A percentile compares a stretch with the other conserved stretches of the same genome.
These are phyloP conservation scores for Stictonetta naevosa DNA, from an alignment of 2,113 vertebrate genomes.

Conservation along the genomic window DNA sequence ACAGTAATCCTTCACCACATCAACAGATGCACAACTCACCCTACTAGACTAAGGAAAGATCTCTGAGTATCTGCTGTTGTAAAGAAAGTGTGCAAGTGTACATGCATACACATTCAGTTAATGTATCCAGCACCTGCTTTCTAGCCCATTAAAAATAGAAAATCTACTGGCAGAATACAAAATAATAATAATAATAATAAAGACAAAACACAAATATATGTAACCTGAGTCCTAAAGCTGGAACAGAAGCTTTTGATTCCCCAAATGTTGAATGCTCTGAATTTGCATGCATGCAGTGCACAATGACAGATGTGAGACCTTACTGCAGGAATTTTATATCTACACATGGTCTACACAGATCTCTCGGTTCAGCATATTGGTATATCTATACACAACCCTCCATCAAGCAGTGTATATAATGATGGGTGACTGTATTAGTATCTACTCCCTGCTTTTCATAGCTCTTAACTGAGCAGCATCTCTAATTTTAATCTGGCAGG, in stretches of 20 bases:
- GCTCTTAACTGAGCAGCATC: background rate
- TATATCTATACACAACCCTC: background rate
- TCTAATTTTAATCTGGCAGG: background rate
- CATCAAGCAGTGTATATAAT: background rate
- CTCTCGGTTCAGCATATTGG: background rate
- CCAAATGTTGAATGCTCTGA: background rate
- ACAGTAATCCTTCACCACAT: background rate
- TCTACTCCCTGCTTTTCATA: background rate
- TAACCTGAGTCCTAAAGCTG: background rate
- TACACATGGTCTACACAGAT: background rate
- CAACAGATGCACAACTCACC: background rate
- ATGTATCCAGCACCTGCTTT: background rate
- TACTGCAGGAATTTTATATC: background rate
- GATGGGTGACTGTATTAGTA: background rate
- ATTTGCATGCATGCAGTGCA: background rate
- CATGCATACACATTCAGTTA: background rate
- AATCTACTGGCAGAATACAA: background rate
- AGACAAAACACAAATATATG: background rate
- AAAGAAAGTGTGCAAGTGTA: background rate
- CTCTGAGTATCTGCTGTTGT: rapidly evolving
- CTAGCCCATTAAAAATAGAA: background rate
- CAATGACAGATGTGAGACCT: background rate
- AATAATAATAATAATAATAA: background rate
- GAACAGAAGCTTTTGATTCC: background rate
- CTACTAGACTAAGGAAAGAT: background rate